Evolutionary conservation across 2,888 invertebrate genomes (phyloP).

Genomic region (Epinotia ramella): DNA sequence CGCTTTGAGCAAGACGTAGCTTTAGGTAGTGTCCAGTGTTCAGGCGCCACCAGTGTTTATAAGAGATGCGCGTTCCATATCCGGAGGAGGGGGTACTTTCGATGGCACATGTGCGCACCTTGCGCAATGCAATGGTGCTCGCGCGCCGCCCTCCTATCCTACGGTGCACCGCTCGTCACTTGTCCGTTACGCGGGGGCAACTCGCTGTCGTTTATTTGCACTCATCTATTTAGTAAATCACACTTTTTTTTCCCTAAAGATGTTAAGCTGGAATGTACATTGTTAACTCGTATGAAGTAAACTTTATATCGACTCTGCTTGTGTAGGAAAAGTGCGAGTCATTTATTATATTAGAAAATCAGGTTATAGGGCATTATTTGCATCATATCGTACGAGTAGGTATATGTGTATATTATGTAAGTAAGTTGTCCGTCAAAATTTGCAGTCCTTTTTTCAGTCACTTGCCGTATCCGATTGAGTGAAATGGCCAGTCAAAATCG

Average conservation of each 20-base stretch:
- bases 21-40: constrained; percentile 78
- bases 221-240: background rate
- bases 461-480: too few relatives aligned
- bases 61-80: constrained; percentile 80
- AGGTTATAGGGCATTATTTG: too few relatives aligned
- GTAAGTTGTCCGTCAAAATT: too few relatives aligned
- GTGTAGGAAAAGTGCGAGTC: too few relatives aligned
- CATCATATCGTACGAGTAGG: too few relatives aligned
- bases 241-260: background rate
- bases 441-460: too few relatives aligned
- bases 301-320: too few relatives aligned
- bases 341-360: too few relatives aligned
- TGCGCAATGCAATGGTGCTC: constrained; percentile 78
- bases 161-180: constrained; percentile 46
- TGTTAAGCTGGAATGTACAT: too few relatives aligned
- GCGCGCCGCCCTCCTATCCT: constrained; percentile 70
- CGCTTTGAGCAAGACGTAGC: constrained; percentile 64
- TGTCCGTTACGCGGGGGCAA: constrained; percentile 8
- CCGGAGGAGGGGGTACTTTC: constrained; percentile 83
- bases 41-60: constrained; percentile 81
- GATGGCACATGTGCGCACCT: constrained; percentile 73
- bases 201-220: constrained; percentile 2
- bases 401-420: too few relatives aligned
- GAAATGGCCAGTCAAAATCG: too few relatives aligned
- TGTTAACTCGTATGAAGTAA: too few relatives aligned